Percentiles rank a stretch among this genome's conserved stretches.
Conservation (phyloP, 2,113 vertebrate genomes). For the Oryzias javanicus region DNA sequence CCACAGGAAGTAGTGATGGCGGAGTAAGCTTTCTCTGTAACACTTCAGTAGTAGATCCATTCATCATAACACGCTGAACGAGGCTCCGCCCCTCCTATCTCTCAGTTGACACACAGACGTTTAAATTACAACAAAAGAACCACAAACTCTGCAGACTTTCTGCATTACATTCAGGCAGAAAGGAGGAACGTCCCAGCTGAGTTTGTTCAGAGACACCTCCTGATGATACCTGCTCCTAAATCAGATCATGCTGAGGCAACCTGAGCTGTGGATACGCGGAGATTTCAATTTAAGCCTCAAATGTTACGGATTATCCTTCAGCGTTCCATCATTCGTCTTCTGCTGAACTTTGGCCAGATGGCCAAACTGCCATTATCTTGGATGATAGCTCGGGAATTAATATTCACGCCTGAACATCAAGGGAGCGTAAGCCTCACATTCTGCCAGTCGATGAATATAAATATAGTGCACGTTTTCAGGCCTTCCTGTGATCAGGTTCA, state of each 20-base stretch:
- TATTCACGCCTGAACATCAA: background rate
- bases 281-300: background rate
- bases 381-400: background rate
- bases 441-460: too few relatives aligned
- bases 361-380: background rate
- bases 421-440: background rate
- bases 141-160: too few relatives aligned
- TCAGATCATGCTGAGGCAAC: background rate
- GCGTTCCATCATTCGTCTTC: background rate
- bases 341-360: background rate
- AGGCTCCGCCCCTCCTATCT: slow-evolving; percentile 19
- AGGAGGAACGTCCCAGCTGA: too few relatives aligned
- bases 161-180: too few relatives aligned
- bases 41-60: slow-evolving; percentile 31
- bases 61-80: slow-evolving; percentile 29
- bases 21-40: background rate
- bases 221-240: background rate
- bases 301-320: background rate
- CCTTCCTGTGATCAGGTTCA: too few relatives aligned
- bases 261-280: background rate
- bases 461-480: too few relatives aligned
- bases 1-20: too few relatives aligned
- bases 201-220: too few relatives aligned
- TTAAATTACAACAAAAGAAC: background rate
- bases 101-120: slow-evolving; percentile 15